phyloP scores from a whole-genome alignment of 2,888 invertebrate species.

The Crematogaster levior region DNA sequence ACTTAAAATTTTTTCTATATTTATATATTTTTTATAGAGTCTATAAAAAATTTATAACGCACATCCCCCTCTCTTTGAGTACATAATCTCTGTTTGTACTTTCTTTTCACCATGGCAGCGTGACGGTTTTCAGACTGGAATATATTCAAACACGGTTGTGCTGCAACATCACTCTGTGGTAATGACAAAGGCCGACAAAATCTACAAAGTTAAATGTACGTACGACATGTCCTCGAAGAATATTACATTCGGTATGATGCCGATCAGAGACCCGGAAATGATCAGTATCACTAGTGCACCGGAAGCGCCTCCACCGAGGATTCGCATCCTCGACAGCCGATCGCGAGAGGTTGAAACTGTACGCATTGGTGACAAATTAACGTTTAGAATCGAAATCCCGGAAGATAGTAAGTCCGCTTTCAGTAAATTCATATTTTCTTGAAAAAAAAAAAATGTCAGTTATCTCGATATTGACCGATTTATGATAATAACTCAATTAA shows the following conservation, averaged over 20 bases:
- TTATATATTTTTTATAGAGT: not conserved
- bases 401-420: conserved; percentile 93
- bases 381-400: conserved; percentile 98
- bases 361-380: conserved; percentile 96
- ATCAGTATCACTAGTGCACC: conserved; percentile 98
- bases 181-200: conserved; percentile 98
- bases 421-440: not conserved
- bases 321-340: conserved; percentile 95
- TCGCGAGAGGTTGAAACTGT: conserved; percentile 97
- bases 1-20: not conserved
- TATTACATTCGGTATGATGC: conserved; percentile 99
- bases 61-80: conserved; percentile 37
- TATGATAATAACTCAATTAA: conserved; percentile 31
- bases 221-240: conserved; percentile 99
- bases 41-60: conserved; percentile 18
- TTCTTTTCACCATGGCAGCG: conserved; percentile 77
- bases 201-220: conserved; percentile 98
- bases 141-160: conserved; percentile 97
- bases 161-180: conserved; percentile 98
- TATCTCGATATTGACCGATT: not conserved
- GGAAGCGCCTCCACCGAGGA: conserved; percentile 97
- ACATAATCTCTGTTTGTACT: conserved; percentile 59
- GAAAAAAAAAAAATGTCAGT: not conserved
- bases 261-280: conserved; percentile 98
- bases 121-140: conserved; percentile 91